Evolutionary conservation across 2,797 vertebrate genomes (phyloP).

Genomic region (Orientallactaga sibirica): DNA sequence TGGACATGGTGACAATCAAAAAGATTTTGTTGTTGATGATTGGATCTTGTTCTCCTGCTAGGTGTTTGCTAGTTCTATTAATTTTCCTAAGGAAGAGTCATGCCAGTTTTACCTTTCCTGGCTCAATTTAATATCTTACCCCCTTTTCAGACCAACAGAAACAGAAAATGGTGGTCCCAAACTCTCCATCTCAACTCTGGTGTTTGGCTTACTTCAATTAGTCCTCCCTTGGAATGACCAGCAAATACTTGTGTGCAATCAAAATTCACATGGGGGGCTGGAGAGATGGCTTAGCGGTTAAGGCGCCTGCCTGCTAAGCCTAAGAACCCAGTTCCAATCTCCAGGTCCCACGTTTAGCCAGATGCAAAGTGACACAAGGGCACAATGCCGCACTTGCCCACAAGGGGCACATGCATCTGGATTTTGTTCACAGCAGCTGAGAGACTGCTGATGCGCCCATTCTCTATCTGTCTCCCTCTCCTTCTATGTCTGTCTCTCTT

Average conservation of each 20-base stretch:
- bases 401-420: too few relatives aligned
- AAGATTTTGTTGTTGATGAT: background rate
- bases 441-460: too few relatives aligned
- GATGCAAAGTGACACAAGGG: too few relatives aligned
- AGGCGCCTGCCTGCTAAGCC: too few relatives aligned
- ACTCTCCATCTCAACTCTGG: conserved; percentile 11
- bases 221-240: conserved; percentile 42
- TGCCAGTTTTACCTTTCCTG: conserved; percentile 1
- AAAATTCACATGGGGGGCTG: background rate
- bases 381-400: too few relatives aligned
- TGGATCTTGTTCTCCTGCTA: background rate
- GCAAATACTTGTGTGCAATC: conserved; percentile 40
- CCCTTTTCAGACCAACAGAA: conserved; percentile 7
- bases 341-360: too few relatives aligned
- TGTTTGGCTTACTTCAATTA: conserved; percentile 18
- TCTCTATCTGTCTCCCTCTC: too few relatives aligned
- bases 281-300: too few relatives aligned
- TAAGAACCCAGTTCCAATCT: too few relatives aligned
- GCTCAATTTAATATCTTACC: conserved; percentile 21
- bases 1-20: background rate
- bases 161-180: conserved; percentile 18
- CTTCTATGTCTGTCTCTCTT: too few relatives aligned
- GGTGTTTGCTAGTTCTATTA: background rate
- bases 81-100: background rate
- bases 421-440: too few relatives aligned